A percentile compares a stretch with the other conserved stretches of the same genome.
Conservation (phyloP, 92 coral and sea anemone genomes). For the Meandrina meandrites region DNA sequence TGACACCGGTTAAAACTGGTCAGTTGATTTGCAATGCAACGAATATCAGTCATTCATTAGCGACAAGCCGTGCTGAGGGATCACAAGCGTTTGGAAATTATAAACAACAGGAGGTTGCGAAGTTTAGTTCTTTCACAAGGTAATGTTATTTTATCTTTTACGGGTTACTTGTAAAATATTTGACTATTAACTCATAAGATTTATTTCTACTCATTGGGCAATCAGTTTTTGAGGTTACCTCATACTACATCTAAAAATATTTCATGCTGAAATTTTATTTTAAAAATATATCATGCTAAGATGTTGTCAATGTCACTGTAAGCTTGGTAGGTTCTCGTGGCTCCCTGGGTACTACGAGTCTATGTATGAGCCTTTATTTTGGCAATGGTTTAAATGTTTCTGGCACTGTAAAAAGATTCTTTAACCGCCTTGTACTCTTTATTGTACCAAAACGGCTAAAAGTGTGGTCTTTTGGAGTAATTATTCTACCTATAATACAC, state of each 20-base stretch:
- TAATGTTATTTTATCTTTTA: neutral
- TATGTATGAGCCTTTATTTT: neutral
- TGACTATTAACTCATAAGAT: neutral
- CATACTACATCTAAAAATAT: neutral
- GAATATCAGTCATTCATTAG: neutral
- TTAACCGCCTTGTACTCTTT: neutral
- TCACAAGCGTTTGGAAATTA: neutral
- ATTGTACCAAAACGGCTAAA: neutral
- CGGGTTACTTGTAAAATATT: neutral
- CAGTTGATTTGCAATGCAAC: neutral
- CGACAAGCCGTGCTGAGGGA: neutral
- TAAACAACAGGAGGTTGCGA: neutral
- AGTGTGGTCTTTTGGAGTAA: neutral
- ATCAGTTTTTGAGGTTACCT: neutral
- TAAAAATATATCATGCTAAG: neutral
- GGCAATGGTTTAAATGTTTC: neutral
- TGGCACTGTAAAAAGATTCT: neutral
- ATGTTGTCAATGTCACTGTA: too few species aligned
- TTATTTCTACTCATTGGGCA: neutral
- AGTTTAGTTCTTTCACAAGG: neutral
- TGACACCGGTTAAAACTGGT: neutral
- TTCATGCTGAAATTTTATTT: neutral
- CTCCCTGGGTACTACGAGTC: neutral
- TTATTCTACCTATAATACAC: neutral
- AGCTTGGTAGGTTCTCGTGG: too few species aligned